These are phyloP conservation scores for Dendrocincla tyrannina DNA, from an alignment of 2,797 vertebrate species.

Conservation along the genomic window DNA sequence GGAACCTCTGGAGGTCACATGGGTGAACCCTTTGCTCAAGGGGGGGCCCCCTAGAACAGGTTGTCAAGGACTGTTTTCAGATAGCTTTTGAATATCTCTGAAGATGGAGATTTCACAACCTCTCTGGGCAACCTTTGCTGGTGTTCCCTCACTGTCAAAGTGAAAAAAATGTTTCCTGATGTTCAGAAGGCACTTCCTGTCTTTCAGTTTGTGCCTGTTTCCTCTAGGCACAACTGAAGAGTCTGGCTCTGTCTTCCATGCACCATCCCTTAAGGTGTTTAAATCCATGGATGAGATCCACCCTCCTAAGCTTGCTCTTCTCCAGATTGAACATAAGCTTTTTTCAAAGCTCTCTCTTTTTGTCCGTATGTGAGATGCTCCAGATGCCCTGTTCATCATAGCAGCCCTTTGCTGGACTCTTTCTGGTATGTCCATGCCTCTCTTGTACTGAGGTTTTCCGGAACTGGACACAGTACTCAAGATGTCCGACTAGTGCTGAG, in stretches of 20 bases:
- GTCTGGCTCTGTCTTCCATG: neutral
- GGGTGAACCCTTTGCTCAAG: neutral
- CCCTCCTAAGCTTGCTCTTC: neutral
- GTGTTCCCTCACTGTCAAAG: neutral
- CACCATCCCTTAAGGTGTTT: fast-evolving
- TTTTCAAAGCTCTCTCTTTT: neutral
- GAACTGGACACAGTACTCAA: neutral
- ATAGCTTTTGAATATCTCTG: neutral
- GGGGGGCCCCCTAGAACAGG: neutral
- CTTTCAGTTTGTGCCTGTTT: neutral
- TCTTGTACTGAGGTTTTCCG: neutral
- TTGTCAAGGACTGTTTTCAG: neutral
- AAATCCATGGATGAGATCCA: neutral
- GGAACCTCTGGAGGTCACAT: neutral
- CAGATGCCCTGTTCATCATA: neutral
- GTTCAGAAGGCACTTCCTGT: neutral
- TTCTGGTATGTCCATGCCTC: neutral
- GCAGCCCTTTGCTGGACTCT: neutral
- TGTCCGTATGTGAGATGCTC: neutral
- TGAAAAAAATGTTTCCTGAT: neutral
- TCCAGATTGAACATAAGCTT: neutral
- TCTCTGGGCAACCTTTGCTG: neutral
- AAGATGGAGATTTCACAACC: neutral
- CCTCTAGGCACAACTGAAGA: neutral
- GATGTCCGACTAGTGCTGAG: too few relatives aligned